phyloP scores from a whole-genome alignment of 1,140 invertebrate genomes.

The Macrocentrus cingulum region DNA sequence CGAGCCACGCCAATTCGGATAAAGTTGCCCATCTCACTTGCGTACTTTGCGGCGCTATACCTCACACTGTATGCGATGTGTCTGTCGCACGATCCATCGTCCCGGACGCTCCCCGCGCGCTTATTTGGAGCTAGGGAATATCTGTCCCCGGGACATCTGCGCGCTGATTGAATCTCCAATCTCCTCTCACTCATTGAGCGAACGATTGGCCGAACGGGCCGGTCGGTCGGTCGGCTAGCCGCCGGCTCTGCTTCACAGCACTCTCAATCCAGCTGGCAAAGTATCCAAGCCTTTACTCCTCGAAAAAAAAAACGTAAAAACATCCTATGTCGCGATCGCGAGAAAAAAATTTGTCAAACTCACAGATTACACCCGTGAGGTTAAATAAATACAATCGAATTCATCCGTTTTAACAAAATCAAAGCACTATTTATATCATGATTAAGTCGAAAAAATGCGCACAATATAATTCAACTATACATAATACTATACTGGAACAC shows the following conservation, averaged over 20 bases:
- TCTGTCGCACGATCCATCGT: constrained; percentile 26
- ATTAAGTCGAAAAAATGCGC: no score
- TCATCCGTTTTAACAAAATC: no score
- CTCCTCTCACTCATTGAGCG: constrained; percentile 54
- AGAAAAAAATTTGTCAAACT: neutral
- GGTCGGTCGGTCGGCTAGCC: constrained; percentile 21
- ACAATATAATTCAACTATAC: no score
- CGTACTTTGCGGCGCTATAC: constrained; percentile 24
- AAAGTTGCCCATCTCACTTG: constrained; percentile 39
- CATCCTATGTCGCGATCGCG: neutral
- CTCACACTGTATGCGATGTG: constrained; percentile 21
- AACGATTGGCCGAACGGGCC: constrained; percentile 49
- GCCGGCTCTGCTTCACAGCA: constrained; percentile 15
- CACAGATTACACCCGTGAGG: no score
- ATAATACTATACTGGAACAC: no score
- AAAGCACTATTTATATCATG: no score
- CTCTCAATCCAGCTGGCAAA: constrained; percentile 15
- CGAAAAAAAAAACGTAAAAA: neutral
- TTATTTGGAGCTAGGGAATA: constrained; percentile 53
- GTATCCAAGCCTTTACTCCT: constrained; percentile 12
- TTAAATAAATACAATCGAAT: no score
- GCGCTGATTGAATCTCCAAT: constrained; percentile 60
- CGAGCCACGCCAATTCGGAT: constrained; percentile 56
- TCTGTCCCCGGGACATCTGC: constrained; percentile 60
- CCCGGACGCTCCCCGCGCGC: constrained; percentile 26